Percentiles rank a stretch among this genome's conserved stretches.
These are phyloP conservation scores for Beroe forskalii DNA, from an alignment of 37 sponge, comb jelly and placozoan species.

Conservation along the genomic window DNA sequence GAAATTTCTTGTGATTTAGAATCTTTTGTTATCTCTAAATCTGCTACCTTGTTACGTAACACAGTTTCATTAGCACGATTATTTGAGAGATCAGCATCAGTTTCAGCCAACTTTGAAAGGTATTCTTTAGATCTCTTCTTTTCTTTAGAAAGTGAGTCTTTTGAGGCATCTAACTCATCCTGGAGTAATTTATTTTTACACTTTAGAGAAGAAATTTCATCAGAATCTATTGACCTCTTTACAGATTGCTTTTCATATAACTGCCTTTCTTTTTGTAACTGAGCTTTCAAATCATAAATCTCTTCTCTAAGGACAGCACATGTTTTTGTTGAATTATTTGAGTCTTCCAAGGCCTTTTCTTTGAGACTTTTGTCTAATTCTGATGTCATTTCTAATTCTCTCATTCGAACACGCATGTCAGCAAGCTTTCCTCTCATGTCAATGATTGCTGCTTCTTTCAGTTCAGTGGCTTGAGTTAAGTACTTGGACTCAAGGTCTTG, in stretches of 20 bases:
- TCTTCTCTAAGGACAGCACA: slow-evolving; percentile 50
- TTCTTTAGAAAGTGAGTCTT: slow-evolving; percentile 16
- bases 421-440: slow-evolving; percentile 65
- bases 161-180: neutral
- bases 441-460: slow-evolving; percentile 63
- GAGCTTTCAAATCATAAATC: slow-evolving; percentile 41
- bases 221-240: slow-evolving; percentile 28
- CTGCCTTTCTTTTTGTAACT: slow-evolving; percentile 34
- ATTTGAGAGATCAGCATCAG: slow-evolving; percentile 51
- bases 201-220: slow-evolving; percentile 44
- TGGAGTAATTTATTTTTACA: slow-evolving; percentile 3
- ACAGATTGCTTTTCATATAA: slow-evolving; percentile 40
- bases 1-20: slow-evolving; percentile 23
- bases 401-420: slow-evolving; percentile 49
- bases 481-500: slow-evolving; percentile 25
- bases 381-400: slow-evolving; percentile 56
- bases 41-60: slow-evolving; percentile 36
- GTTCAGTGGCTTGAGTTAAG: slow-evolving; percentile 54
- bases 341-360: slow-evolving; percentile 64
- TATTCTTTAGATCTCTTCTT: slow-evolving; percentile 31
- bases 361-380: slow-evolving; percentile 65
- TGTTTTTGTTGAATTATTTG: slow-evolving; percentile 24
- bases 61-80: slow-evolving; percentile 60
- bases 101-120: slow-evolving; percentile 22
- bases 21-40: slow-evolving; percentile 34